These are phyloP conservation scores for Nomada lathburiana DNA, from an alignment of 2,888 invertebrate species.

Conservation along the genomic window DNA sequence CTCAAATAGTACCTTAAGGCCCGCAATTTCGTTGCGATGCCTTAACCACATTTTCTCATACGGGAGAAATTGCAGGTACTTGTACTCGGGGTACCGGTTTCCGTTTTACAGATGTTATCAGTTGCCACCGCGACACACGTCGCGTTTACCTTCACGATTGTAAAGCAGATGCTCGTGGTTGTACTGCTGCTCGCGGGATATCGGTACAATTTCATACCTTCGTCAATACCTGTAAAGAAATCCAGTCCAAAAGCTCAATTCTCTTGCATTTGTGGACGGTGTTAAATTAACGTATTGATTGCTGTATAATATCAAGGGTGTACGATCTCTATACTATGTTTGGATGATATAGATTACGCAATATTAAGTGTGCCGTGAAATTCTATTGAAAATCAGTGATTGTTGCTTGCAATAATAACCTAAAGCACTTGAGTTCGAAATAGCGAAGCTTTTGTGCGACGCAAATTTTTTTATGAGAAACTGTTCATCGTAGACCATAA, in stretches of 20 bases:
- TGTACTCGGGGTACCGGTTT: conserved; percentile 72
- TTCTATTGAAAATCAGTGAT: too few species aligned
- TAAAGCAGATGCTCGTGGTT: conserved; percentile 65
- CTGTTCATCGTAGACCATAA: too few species aligned
- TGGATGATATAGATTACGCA: not conserved
- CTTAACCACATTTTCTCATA: conserved; percentile 41
- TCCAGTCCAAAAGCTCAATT: not conserved
- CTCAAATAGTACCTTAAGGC: conserved; percentile 31
- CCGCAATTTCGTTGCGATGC: conserved; percentile 38
- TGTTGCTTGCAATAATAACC: too few species aligned
- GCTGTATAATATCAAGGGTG: not conserved
- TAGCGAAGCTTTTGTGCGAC: too few species aligned
- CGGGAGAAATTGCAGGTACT: conserved; percentile 43
- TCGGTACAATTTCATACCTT: conserved; percentile 18
- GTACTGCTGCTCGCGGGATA: conserved; percentile 39
- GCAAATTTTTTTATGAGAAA: too few species aligned
- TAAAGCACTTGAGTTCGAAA: too few species aligned
- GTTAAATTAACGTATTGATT: not conserved
- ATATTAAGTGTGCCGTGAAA: too few species aligned
- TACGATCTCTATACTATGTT: not conserved
- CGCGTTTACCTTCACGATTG: conserved; percentile 66
- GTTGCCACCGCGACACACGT: conserved; percentile 56
- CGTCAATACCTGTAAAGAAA: not conserved
- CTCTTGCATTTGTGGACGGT: not conserved
- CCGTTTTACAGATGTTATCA: conserved; percentile 75